These are phyloP conservation scores for Liparis tanakae DNA, from an alignment of 2,797 vertebrate genomes.

Conservation along the genomic window DNA sequence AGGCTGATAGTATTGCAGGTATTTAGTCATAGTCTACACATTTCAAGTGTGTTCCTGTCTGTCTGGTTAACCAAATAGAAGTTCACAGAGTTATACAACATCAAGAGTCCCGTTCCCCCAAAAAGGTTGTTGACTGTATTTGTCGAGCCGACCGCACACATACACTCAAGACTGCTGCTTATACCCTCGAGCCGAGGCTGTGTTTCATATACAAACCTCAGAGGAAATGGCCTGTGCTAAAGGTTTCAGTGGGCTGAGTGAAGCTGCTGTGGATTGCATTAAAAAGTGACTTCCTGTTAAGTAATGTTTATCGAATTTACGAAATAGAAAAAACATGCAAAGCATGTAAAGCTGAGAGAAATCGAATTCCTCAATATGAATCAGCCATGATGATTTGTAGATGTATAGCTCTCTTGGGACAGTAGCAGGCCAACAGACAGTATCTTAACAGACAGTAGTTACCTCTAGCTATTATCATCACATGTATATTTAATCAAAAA, in stretches of 20 bases:
- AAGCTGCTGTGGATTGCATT: not conserved
- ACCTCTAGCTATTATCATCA: not conserved
- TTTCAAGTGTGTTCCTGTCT: no score
- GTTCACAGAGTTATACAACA: not conserved
- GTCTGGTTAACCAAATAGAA: not conserved
- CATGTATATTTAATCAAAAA: slow-evolving; percentile 48
- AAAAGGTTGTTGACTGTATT: not conserved
- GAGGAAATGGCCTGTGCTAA: not conserved
- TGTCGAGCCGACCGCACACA: not conserved
- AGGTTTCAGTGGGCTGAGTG: not conserved
- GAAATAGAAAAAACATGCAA: not conserved
- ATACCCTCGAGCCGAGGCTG: slow-evolving; percentile 30
- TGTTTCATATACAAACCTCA: slow-evolving; percentile 55
- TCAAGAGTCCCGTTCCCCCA: not conserved
- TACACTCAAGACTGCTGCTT: slow-evolving; percentile 34
- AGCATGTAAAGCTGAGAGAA: slow-evolving; percentile 2
- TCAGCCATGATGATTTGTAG: slow-evolving; percentile 29
- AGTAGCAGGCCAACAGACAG: slow-evolving; percentile 25
- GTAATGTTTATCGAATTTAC: not conserved
- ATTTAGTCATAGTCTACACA: not conserved
- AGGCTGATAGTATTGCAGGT: not conserved
- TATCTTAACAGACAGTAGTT: slow-evolving; percentile 10
- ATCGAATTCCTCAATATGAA: slow-evolving; percentile 10
- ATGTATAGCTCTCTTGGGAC: slow-evolving; percentile 35
- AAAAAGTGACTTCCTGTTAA: not conserved